Evolutionary conservation across 2,113 vertebrate genomes (phyloP), one percentile per base, ranked within the genome.

Genomic region (Agapornis roseicollis): DNA sequence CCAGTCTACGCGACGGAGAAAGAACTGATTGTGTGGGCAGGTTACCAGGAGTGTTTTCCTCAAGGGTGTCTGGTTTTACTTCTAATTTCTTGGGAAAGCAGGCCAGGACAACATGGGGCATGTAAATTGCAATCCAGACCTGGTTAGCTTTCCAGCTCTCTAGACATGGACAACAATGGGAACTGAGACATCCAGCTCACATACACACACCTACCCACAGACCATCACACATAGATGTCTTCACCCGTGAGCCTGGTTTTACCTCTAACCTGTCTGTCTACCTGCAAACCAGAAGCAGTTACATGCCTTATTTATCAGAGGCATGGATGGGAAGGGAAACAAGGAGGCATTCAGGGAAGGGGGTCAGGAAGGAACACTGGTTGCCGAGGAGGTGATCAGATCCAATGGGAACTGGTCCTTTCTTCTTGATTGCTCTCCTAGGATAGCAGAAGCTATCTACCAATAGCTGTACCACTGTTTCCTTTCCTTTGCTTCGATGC

Each of bases 291-390:
- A 65, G 49, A 33, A 85, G 20, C 42, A 10, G 37, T 29, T 5
- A 3, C 2, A 3, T 15, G 23, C 33, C 46, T 46, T 4, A 1
- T 44, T 64, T 69, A 3, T 29, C 17, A 66, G 44, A 77, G 68
- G 10, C 35, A 13, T 5, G 37, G 66, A 15, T 80, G 71, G 22
- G 42, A 58, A 27, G 25, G 18, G 28, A 52, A 79, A 29, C 15
- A 16, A 61, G 25, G 46, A 61, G 6, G 4, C 12, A 19, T 6
- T 77, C 49, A 56, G 33, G 46, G 47, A 56, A 83, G 7, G 3
- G 13, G 9, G 35, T 6, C 27, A 39, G 39, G 20, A 6, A 88
- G 3, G 18, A 27, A 49, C 1, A 2, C 13, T 2, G 11, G 9
- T 66, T 46, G 22, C 10, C 6, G 37, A 4, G 7, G 35, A 72